phyloP scores from a whole-genome alignment of 2,113 vertebrate genomes.

The Delphinus delphis region DNA sequence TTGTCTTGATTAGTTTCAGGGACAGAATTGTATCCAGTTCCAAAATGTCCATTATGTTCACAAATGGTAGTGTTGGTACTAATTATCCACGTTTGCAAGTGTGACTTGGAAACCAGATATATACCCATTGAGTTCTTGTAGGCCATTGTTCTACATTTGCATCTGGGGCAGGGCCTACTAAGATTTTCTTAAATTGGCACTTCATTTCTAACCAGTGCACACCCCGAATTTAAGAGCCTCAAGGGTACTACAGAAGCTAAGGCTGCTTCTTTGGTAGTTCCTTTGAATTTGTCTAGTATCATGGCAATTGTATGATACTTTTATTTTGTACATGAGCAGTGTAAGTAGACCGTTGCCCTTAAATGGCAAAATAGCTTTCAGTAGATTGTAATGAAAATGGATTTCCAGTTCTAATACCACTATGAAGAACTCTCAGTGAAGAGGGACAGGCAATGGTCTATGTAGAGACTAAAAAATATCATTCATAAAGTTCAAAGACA shows the following conservation, averaged over 20 bases:
- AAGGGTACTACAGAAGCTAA: background rate
- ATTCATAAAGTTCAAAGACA: constrained; percentile 40
- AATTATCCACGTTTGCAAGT: background rate
- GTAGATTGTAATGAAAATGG: background rate
- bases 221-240: constrained; percentile 5
- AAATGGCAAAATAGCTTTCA: background rate
- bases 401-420: background rate
- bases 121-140: background rate
- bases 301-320: background rate
- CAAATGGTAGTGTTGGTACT: background rate
- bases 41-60: background rate
- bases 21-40: background rate
- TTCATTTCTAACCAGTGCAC: background rate
- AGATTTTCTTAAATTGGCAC: background rate
- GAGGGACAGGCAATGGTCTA: accelerated
- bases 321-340: background rate
- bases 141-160: background rate
- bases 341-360: background rate
- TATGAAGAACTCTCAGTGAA: background rate
- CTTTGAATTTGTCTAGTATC: background rate
- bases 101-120: background rate
- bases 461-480: background rate
- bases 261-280: background rate
- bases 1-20: background rate
- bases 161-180: background rate